A percentile compares a stretch with the other conserved stretches of the same genome.
These are phyloP conservation scores for Carposina sasakii DNA, from an alignment of 1,140 invertebrate species.

Conservation along the genomic window DNA sequence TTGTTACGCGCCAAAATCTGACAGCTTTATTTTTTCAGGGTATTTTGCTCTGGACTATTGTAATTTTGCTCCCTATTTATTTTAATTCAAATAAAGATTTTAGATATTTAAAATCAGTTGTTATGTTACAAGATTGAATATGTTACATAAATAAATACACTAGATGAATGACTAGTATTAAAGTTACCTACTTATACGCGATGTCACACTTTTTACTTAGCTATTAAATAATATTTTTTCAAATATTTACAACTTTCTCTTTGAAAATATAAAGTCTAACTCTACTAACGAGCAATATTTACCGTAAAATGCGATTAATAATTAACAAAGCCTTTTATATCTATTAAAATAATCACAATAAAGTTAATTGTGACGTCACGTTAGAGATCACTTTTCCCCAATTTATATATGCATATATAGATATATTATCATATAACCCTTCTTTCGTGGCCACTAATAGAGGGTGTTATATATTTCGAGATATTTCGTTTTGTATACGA, in stretches of 20 bases:
- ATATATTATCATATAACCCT: constrained; percentile 32
- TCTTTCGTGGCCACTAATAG: constrained; percentile 64
- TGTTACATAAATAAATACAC: constrained; percentile 56
- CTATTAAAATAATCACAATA: constrained; percentile 46
- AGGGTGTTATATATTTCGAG: constrained; percentile 44
- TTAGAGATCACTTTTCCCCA: constrained; percentile 63
- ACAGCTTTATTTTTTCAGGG: too few species aligned
- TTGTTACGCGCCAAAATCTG: too few species aligned
- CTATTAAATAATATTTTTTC: constrained; percentile 28
- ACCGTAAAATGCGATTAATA: constrained; percentile 43
- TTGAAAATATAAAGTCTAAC: constrained; percentile 29
- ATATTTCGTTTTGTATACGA: constrained; percentile 44
- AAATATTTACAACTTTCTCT: constrained; percentile 15
- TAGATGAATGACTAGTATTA: constrained; percentile 70
- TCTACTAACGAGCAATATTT: constrained; percentile 38
- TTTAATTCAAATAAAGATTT: too few species aligned
- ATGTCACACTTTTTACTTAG: constrained; percentile 38
- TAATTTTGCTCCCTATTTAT: constrained; percentile 33
- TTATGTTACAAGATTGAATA: constrained; percentile 33
- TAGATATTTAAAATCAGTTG: too few species aligned
- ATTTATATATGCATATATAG: constrained; percentile 68
- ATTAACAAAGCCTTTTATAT: constrained; percentile 33
- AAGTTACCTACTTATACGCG: constrained; percentile 53
- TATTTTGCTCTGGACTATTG: constrained; percentile 22
- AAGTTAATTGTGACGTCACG: constrained; percentile 64